phyloP scores from a whole-genome alignment of 1,140 invertebrate species.

The Drosophila neocordata region DNA sequence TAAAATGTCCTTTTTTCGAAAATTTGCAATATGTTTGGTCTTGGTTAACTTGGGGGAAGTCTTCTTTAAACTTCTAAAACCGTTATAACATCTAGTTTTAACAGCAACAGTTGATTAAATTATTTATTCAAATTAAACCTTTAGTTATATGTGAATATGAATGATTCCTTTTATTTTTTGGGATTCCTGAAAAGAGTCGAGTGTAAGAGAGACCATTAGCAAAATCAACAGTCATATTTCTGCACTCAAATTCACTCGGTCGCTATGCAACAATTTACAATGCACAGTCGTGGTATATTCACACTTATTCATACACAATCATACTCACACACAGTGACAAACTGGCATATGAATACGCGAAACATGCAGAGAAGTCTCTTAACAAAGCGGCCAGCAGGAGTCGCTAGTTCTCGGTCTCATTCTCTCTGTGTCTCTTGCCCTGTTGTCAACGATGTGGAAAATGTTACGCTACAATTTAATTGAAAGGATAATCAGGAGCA shows the following conservation, averaged over 20 bases:
- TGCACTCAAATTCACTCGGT: constrained; percentile 24
- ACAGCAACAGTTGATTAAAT: no score
- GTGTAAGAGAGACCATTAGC: constrained; percentile 51
- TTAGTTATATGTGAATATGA: no score
- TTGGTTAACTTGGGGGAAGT: no score
- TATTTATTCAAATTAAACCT: no score
- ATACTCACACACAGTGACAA: neutral
- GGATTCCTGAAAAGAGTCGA: neutral
- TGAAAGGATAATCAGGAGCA: constrained; percentile 80
- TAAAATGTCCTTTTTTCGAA: no score
- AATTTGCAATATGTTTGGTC: no score
- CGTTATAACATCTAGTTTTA: no score
- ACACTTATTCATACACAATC: constrained; percentile 25
- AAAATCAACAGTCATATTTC: constrained; percentile 62
- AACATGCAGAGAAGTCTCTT: constrained; percentile 17
- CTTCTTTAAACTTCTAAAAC: no score
- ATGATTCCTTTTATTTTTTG: neutral
- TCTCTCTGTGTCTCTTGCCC: constrained; percentile 31
- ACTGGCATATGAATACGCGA: constrained; percentile 13
- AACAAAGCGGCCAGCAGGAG: constrained; percentile 26
- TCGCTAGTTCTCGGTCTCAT: constrained; percentile 10
- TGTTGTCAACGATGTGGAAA: constrained; percentile 72
- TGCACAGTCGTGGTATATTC: constrained; percentile 4
- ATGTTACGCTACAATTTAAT: constrained; percentile 82
- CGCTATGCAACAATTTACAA: constrained; percentile 15